Evolutionary conservation across 2,113 vertebrate genomes (phyloP), one percentile per base, ranked within the genome.

Genomic region (Garra rufa): DNA sequence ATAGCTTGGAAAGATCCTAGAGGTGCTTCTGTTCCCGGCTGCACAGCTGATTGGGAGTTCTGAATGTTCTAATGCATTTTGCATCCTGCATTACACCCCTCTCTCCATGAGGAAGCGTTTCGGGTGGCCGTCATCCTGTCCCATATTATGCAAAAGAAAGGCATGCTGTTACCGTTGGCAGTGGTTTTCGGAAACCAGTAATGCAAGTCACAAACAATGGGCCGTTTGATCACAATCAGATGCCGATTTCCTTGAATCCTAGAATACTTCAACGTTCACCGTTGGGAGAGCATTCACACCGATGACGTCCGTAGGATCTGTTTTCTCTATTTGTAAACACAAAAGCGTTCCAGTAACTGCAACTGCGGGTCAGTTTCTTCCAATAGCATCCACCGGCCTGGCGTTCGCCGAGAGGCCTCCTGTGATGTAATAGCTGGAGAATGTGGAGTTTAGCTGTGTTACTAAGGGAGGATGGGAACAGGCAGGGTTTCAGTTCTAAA

Each of bases 351-450:
- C 76, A 79, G 76, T 44, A 26, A 59, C 75, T n/a, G 74, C 74
- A 41, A 15, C 77, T 24, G 44, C 30, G 28, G 79, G 48, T 82
- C 65, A 80, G 24, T 46, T 65, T 81, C 17, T 19, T 82, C 21
- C 65, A 70, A 70, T 13, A 48, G 15, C 52, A 0, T 57, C 21
- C 44, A 57, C 17, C 1, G 50, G 48, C 26, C 19, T 14, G 50
- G 30, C 8, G 21, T 55, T 57, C 50, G 41, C 17, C 19, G 21
- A 48, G 41, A 55, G 59, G 41, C 44, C 28, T 8, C 79, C 80
- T 52, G 28, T 82, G 65, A 82, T 82, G 80, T 82, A 34, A 82
- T 38, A 26, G 46, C 46, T 71, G 46, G 65, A 70, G 80, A 82
- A 82, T 82, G 80, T 82, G 65, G 80, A 55, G 46, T 55, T 81